Conservation (phyloP, 2,888 invertebrate species). For the Auanema freiburgensis region DNA sequence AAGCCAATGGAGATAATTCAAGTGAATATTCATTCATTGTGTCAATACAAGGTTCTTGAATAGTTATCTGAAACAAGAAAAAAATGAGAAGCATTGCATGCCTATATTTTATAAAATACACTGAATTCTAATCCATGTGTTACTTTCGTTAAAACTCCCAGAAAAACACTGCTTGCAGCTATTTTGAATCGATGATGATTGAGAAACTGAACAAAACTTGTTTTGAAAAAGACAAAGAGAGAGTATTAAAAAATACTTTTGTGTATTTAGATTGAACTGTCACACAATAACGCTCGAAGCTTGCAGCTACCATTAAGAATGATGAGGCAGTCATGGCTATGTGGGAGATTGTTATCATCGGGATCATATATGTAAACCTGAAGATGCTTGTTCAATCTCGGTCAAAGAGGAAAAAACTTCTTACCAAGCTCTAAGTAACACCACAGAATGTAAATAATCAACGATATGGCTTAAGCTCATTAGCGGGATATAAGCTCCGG, state of each 20-base stretch:
- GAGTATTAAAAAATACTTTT: conserved; percentile 9
- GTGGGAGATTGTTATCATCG: conserved; percentile 61
- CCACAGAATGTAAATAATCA: conserved; percentile 39
- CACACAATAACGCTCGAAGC: conserved; percentile 52
- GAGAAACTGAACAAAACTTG: conserved; percentile 17
- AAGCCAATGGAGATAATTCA: conserved; percentile 38
- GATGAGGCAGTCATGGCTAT: conserved; percentile 61
- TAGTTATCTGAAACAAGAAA: conserved; percentile 37
- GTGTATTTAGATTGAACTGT: conserved; percentile 40
- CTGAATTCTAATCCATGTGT: conserved; percentile 46
- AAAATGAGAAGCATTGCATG: no score
- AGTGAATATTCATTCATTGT: conserved; percentile 54
- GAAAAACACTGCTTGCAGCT: conserved; percentile 41
- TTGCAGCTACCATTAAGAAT: conserved; percentile 59
- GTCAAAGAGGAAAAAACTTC: background rate
- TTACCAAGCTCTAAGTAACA: conserved; percentile 53
- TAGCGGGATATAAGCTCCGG: conserved; percentile 52
- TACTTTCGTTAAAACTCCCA: conserved; percentile 54
- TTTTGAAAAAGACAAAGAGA: conserved; percentile 10
- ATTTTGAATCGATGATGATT: conserved; percentile 30
- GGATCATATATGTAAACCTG: conserved; percentile 60
- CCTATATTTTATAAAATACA: conserved; percentile 9
- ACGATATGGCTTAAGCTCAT: conserved; percentile 51
- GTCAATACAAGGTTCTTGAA: conserved; percentile 39
- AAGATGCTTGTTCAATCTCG: conserved; percentile 10